Base-by-base conservation (phyloP, 1,140 invertebrate genomes). In the Bombus pascuorum region DNA sequence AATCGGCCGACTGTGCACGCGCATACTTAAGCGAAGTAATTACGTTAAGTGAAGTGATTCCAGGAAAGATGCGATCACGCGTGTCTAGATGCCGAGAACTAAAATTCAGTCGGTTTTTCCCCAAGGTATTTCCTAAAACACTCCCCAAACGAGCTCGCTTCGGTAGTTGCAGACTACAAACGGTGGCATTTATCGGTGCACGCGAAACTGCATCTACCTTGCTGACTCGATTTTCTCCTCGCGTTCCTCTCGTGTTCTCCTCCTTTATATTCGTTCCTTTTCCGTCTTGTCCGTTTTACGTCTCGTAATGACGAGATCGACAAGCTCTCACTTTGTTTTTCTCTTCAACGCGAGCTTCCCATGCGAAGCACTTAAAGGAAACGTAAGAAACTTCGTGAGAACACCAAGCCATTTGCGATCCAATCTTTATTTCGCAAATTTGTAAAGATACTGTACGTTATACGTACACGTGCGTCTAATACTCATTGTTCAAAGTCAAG, bases 391-490 rank as follows among this genome's bases (percentile, higher is more conserved):
- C 65, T 62, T 39, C 8, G 18, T 25, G 8, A 22, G 15, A 18
- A 62, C 8, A 25, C 18, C 10, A 12, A 25, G 42, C 47, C 32
- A 78, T 84, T 78, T 84, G 81, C 81, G 81, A 77, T 32, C 28
- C n/a, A 37, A 28, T 34, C 0, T 73, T 18, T 6, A 37, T 28
- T 62, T 80, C 65, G 75, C 59, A 79, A 73, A 73, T 87, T 68
- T 68, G 53, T 71, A 78, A 65, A 37, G 37, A 59, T 37, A 44
- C 62, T 84, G 83, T 79, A 84, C 68, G 83, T 84, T 80, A 84
- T 80, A 84, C 76, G 83, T 84, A 71, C 76, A 59, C 68, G 34
- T 28, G 62, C 73, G 44, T 68, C 44, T 62, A 84, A 84, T 84
- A 84, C 83, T 84, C 83, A 84, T 80, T 70, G 75, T 59, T 39